Percentiles rank a stretch among this genome's conserved stretches.
Evolutionary conservation across 2,797 vertebrate species (phyloP).

Genomic region (Serranus cabrilla): DNA sequence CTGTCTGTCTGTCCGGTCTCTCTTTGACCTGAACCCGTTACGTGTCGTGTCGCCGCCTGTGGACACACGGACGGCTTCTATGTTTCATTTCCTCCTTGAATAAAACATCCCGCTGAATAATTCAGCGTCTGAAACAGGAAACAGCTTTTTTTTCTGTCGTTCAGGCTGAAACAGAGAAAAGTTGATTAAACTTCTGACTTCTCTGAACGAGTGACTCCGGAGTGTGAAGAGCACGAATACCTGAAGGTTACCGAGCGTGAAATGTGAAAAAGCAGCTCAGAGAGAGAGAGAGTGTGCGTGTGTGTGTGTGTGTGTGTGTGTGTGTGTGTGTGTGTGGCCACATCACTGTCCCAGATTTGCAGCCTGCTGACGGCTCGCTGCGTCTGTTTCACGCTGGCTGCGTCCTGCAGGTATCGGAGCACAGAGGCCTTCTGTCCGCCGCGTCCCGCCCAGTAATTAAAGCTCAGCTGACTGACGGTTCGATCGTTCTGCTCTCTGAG

Average conservation of each 20-base stretch:
- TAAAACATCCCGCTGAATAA: slow-evolving; percentile 62
- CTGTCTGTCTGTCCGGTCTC: too few species aligned
- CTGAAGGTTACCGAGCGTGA: slow-evolving; percentile 15
- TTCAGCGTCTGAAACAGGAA: slow-evolving; percentile 25
- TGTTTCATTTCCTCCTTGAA: slow-evolving; percentile 53
- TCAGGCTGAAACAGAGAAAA: not conserved
- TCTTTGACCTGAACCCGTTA: too few species aligned
- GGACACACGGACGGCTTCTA: slow-evolving; percentile 12
- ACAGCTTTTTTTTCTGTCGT: slow-evolving; percentile 15
- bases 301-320: not conserved
- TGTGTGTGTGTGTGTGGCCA: too few species aligned
- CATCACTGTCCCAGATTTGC: slow-evolving; percentile 60
- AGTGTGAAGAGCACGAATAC: not conserved
- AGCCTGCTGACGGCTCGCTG: too few species aligned
- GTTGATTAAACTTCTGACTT: not conserved
- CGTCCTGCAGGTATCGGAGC: too few species aligned
- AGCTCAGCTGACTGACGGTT: too few species aligned
- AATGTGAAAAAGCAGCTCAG: slow-evolving; percentile 14
- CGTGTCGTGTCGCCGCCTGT: too few species aligned
- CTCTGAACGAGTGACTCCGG: not conserved
- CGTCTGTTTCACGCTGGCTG: too few species aligned
- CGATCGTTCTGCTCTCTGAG: too few species aligned
- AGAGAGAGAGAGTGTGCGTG: not conserved
- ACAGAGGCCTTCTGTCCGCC: too few species aligned
- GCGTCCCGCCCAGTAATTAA: too few species aligned